These are phyloP conservation scores for Hippocampus zosterae DNA, from an alignment of 2,113 vertebrate genomes.

Conservation along the genomic window DNA sequence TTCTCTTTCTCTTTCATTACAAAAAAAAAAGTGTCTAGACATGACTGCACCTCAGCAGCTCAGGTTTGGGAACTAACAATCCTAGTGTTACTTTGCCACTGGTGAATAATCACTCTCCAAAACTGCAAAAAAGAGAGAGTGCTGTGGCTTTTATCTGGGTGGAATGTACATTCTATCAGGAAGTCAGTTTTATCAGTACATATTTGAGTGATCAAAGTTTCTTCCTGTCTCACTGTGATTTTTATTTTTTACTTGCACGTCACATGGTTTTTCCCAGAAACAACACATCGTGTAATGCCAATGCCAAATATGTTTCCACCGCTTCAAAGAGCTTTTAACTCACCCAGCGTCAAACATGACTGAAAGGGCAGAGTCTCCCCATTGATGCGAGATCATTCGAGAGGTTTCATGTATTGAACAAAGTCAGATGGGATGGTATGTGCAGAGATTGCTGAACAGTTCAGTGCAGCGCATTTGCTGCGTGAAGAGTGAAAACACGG, in stretches of 20 bases:
- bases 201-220: slow-evolving; percentile 30
- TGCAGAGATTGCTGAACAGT: slow-evolving; percentile 40
- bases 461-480: slow-evolving; percentile 25
- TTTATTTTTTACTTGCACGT: background rate
- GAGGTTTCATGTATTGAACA: slow-evolving; percentile 13
- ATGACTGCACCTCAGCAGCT: slow-evolving; percentile 8
- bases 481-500: slow-evolving; percentile 29
- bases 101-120: slow-evolving; percentile 34
- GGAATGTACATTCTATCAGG: slow-evolving; percentile 26
- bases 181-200: slow-evolving; percentile 35
- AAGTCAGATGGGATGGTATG: slow-evolving; percentile 6
- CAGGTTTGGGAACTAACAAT: slow-evolving; percentile 20
- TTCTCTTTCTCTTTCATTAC: background rate
- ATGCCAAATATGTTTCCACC: background rate
- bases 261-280: slow-evolving; percentile 5
- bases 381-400: slow-evolving; percentile 9
- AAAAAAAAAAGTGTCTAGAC: slow-evolving; percentile 6
- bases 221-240: slow-evolving; percentile 5
- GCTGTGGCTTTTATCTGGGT: slow-evolving; percentile 1
- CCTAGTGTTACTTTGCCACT: slow-evolving; percentile 34
- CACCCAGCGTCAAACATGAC: background rate
- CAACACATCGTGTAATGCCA: slow-evolving; percentile 2
- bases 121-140: background rate
- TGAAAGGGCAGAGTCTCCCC: slow-evolving; percentile 2
- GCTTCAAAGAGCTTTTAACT: background rate